Base-by-base conservation (phyloP, 2,888 invertebrate species). In the Trichogramma evanescens region DNA sequence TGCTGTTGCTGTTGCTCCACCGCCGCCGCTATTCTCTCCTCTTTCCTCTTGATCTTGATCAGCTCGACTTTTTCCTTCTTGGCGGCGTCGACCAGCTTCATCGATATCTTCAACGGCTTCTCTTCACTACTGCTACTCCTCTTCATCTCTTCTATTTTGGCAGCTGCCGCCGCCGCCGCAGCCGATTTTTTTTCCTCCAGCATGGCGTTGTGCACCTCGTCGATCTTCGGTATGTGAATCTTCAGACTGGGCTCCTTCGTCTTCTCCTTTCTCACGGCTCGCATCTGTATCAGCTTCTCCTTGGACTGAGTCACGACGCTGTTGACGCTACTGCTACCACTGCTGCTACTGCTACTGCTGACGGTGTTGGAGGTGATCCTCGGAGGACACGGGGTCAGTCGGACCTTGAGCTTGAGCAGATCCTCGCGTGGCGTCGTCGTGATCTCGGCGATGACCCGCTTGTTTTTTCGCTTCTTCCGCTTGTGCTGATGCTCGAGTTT, bases 401-500 rank as follows among this genome's bases (percentile, higher is more conserved):
- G 61, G 3, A 75, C 70, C 55, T 75, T 75, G 7, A 75, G 42
- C 46, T 75, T 75, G n/a, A 75, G 53, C 50, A 75, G 61, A 56
- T 75, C 75, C 52, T 75, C 75, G 5, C 72, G 65, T 2, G 75
- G 75, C 2, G 71, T 74, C 1, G 74, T 74, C 1, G 75, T 75
- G 42, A 75, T 75, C 49, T 75, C 75, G 4, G 74, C 75, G n/a
- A 75, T 75, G 5, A 75, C 71, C 0, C 74, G 69, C 49, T 75
- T 75, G 61, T 73, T 75, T 1, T 72, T 68, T 41, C 73, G 72
- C 52, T 71, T 74, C 54, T 68, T 71, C 4, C 71, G 67, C 58
- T 75, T 75, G 54, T 69, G 70, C 5, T 68, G 69, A 41, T 75
- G 74, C 45, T 74, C 74, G 41, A 71, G 38, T 45, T 72, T 72